Evolutionary conservation across 2,797 vertebrate species (phyloP).

Genomic region (Rhabdophis nuchalis): DNA sequence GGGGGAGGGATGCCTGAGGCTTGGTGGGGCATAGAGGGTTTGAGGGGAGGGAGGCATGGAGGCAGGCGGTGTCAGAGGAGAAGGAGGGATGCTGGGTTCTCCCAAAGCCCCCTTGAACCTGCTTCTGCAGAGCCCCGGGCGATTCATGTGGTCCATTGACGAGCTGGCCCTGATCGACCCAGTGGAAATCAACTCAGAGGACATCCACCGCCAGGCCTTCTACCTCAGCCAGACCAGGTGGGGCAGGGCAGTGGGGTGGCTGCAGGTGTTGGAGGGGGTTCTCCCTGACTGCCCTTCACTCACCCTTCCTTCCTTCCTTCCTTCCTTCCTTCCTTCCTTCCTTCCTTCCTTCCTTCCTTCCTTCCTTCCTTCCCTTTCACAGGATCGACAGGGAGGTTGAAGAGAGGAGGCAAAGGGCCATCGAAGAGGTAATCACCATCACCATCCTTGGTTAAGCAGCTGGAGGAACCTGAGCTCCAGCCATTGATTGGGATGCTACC

Average conservation of each 20-base stretch:
- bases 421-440: conserved; percentile 84
- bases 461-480: neutral
- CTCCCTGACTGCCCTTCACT: neutral
- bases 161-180: conserved; percentile 92
- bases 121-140: conserved; percentile 81
- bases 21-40: too few species aligned
- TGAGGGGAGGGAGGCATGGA: too few species aligned
- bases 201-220: conserved; percentile 89
- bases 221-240: conserved; percentile 89
- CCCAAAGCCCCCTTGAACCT: neutral
- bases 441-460: neutral
- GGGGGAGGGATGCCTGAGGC: too few species aligned
- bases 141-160: conserved; percentile 96
- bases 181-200: conserved; percentile 91
- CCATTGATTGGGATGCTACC: neutral
- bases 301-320: neutral
- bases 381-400: conserved; percentile 91
- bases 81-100: neutral
- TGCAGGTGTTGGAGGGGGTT: neutral
- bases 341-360: neutral
- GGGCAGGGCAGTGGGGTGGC: conserved; percentile 15
- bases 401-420: conserved; percentile 92
- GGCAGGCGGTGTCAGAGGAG: neutral
- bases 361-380: neutral
- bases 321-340: neutral